phyloP scores from a whole-genome alignment of 2,113 vertebrate genomes.

The Panurus biarmicus region DNA sequence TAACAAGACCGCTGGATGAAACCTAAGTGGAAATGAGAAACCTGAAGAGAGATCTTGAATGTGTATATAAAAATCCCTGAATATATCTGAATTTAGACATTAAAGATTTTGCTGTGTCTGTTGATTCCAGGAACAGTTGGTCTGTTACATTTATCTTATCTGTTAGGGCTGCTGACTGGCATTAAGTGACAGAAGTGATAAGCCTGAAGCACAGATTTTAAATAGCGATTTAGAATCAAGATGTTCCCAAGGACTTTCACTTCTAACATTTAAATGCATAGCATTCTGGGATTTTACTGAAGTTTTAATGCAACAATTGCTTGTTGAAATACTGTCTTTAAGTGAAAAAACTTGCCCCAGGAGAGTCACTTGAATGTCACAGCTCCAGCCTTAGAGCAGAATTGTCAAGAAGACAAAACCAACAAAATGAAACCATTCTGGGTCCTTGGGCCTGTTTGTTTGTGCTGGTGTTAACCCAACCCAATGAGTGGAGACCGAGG shows the following conservation, averaged over 20 bases:
- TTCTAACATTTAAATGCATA: not conserved
- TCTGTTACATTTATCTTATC: not conserved
- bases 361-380: not conserved
- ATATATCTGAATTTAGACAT: not conserved
- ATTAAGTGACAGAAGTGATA: not conserved
- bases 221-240: not conserved
- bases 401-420: not conserved
- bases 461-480: accelerated
- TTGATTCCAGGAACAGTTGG: not conserved
- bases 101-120: not conserved
- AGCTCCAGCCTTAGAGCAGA: not conserved
- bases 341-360: not conserved
- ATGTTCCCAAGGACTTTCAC: not conserved
- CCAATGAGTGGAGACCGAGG: accelerated
- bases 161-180: not conserved
- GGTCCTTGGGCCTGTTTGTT: not conserved
- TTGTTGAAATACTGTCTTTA: not conserved
- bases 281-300: not conserved
- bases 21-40: conserved; percentile 34
- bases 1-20: conserved; percentile 83
- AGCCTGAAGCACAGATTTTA: not conserved
- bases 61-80: not conserved
- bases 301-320: not conserved
- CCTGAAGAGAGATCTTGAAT: not conserved
- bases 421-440: not conserved